phyloP scores from a whole-genome alignment of 2,888 invertebrate species.

The Seira ritae region DNA sequence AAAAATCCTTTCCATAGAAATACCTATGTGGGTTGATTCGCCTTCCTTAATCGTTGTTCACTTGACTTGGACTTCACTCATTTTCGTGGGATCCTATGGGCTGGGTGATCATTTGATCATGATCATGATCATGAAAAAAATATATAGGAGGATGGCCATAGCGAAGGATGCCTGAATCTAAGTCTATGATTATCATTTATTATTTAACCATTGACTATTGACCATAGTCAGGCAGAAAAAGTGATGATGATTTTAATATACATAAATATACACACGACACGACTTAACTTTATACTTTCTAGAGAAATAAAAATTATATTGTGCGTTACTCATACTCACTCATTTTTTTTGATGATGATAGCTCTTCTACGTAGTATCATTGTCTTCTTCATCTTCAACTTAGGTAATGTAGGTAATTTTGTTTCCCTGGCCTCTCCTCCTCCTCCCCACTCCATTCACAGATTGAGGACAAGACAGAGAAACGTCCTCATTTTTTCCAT shows the following conservation, averaged over 20 bases:
- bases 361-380: too few species aligned
- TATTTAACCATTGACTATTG: too few species aligned
- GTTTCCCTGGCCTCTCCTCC: too few species aligned
- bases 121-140: constrained; percentile 4
- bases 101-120: constrained; percentile 55
- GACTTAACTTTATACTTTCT: too few species aligned
- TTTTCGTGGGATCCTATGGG: constrained; percentile 34
- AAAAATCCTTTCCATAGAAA: constrained; percentile 21
- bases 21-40: constrained; percentile 29
- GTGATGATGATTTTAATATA: not conserved
- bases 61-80: not conserved
- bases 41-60: constrained; percentile 6
- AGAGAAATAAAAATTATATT: too few species aligned
- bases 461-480: too few species aligned
- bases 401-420: too few species aligned
- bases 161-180: constrained; percentile 18
- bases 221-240: not conserved
- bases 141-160: not conserved
- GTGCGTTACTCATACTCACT: too few species aligned
- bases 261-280: too few species aligned
- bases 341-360: too few species aligned
- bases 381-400: too few species aligned
- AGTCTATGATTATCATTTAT: constrained; percentile 23
- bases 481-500: not conserved
- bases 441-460: too few species aligned